phyloP scores from a whole-genome alignment of 2,113 vertebrate species.

The Ginglymostoma cirratum region DNA sequence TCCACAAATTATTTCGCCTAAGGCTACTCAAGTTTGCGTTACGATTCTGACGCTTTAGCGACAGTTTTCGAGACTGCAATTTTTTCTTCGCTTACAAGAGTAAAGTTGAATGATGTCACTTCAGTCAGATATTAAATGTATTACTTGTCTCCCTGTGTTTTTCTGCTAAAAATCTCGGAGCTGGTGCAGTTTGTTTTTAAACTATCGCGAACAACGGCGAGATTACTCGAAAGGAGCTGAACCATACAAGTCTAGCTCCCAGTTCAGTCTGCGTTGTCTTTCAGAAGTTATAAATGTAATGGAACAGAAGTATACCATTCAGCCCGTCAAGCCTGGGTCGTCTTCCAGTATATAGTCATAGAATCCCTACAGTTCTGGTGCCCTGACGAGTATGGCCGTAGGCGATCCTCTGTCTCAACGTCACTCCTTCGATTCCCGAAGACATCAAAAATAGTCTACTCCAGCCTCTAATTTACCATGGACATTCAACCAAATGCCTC shows the following conservation, averaged over 20 bases:
- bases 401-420: not conserved
- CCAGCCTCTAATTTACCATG: too few species aligned
- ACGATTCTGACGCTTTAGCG: not conserved
- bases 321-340: not conserved
- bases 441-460: too few species aligned
- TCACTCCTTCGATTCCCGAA: too few species aligned
- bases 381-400: not conserved
- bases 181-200: not conserved
- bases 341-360: not conserved
- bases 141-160: not conserved
- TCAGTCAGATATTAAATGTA: not conserved
- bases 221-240: not conserved
- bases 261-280: not conserved
- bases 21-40: not conserved
- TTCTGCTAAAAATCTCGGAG: not conserved
- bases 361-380: too few species aligned
- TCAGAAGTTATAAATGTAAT: not conserved
- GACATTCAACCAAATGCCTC: too few species aligned
- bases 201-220: not conserved
- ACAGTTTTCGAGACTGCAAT: not conserved
- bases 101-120: not conserved
- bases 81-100: not conserved
- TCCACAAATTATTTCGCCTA: not conserved
- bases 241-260: not conserved
- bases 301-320: not conserved